These are phyloP conservation scores for Xerus inauris DNA, from an alignment of 2,113 vertebrate species.

Conservation along the genomic window DNA sequence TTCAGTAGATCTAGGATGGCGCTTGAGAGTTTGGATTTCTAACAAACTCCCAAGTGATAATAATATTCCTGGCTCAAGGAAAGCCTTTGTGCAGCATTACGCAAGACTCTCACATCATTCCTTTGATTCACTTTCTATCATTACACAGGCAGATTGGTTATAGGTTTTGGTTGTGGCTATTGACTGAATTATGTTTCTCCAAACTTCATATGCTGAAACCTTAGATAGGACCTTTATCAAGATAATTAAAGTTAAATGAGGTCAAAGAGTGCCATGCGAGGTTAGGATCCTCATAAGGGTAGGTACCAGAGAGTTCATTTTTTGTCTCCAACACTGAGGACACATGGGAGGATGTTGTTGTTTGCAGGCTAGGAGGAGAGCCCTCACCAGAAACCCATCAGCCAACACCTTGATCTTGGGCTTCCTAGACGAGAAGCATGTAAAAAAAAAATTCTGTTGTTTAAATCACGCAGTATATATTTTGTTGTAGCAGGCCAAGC, in stretches of 20 bases:
- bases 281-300: background rate
- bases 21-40: background rate
- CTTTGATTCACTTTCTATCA: background rate
- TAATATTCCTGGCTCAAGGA: background rate
- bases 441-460: background rate
- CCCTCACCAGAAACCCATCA: background rate
- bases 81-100: background rate
- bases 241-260: background rate
- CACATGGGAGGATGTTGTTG: background rate
- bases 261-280: background rate
- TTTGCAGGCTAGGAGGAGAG: background rate
- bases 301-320: background rate
- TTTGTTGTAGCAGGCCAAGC: background rate
- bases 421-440: background rate
- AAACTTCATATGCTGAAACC: background rate
- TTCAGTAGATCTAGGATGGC: background rate
- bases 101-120: background rate
- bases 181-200: background rate
- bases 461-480: background rate
- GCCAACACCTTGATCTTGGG: background rate
- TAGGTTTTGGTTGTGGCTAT: background rate
- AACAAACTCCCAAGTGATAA: background rate
- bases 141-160: background rate
- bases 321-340: background rate
- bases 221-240: background rate